Evolutionary conservation across 2,113 vertebrate genomes (phyloP).

Genomic region (Charadrius vociferus): DNA sequence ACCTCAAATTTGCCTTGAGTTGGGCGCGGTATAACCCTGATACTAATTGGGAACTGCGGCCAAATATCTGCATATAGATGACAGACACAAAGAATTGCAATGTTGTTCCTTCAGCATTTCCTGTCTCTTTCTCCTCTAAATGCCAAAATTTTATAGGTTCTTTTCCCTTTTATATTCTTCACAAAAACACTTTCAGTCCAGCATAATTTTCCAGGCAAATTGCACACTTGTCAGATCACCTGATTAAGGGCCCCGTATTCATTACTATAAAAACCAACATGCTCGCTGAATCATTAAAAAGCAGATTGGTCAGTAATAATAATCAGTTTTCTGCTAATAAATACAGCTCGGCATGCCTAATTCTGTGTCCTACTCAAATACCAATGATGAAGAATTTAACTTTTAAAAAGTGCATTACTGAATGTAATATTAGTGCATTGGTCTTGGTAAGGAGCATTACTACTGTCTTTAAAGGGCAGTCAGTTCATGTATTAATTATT

Average conservation of each 20-base stretch:
- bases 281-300: conserved; percentile 26
- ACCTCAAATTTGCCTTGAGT: neutral
- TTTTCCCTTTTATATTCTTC: conserved; percentile 42
- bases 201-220: conserved; percentile 68
- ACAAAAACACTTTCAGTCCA: conserved; percentile 40
- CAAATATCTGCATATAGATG: neutral
- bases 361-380: conserved; percentile 42
- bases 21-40: neutral
- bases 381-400: conserved; percentile 34
- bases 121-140: neutral
- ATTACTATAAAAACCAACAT: conserved; percentile 40
- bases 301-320: conserved; percentile 52
- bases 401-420: conserved; percentile 42
- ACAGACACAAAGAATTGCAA: neutral
- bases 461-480: conserved; percentile 42
- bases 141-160: neutral
- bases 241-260: conserved; percentile 68
- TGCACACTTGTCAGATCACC: conserved; percentile 64
- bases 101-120: neutral
- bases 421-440: neutral
- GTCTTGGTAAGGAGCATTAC: neutral
- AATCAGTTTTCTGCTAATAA: conserved; percentile 64
- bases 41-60: neutral
- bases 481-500: conserved; percentile 55
- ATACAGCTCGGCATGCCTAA: neutral